These are phyloP conservation scores for Hermetia illucens DNA, from an alignment of 1,140 invertebrate species.

Conservation along the genomic window DNA sequence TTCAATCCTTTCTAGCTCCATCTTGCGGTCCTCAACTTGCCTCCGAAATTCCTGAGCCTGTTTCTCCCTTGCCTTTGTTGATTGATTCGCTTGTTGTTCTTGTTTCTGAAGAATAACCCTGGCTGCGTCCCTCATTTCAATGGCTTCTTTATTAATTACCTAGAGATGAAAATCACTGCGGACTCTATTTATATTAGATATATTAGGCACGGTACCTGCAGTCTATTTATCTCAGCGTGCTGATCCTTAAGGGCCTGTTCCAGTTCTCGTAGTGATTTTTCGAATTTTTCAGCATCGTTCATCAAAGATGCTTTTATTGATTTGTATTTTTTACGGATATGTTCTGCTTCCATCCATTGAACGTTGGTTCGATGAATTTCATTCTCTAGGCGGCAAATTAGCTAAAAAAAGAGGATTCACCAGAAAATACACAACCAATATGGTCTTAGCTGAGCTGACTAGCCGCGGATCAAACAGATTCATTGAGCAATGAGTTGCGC, in stretches of 20 bases:
- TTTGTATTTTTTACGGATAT: constrained; percentile 59
- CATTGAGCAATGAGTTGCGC: background rate
- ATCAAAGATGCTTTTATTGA: constrained; percentile 54
- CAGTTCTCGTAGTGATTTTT: constrained; percentile 50
- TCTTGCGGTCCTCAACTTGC: constrained; percentile 48
- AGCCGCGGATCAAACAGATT: background rate
- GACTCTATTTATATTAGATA: background rate
- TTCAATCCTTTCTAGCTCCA: constrained; percentile 54
- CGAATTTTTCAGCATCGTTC: constrained; percentile 54
- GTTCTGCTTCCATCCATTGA: constrained; percentile 63
- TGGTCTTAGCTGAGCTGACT: background rate
- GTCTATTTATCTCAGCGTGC: constrained; percentile 50
- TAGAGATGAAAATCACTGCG: constrained; percentile 16
- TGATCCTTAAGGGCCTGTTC: constrained; percentile 50
- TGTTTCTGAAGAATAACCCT: constrained; percentile 46
- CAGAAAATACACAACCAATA: background rate
- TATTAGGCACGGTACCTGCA: constrained; percentile 35
- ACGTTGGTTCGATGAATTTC: constrained; percentile 59
- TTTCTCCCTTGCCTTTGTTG: constrained; percentile 43
- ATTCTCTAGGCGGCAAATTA: constrained; percentile 56
- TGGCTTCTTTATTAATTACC: constrained; percentile 51
- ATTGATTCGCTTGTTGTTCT: constrained; percentile 46
- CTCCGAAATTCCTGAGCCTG: constrained; percentile 45
- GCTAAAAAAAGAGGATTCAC: constrained; percentile 33
- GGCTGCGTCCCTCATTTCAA: constrained; percentile 48